Evolutionary conservation across 92 coral and sea anemone species (phyloP).

Genomic region (Diadumene lineata): DNA sequence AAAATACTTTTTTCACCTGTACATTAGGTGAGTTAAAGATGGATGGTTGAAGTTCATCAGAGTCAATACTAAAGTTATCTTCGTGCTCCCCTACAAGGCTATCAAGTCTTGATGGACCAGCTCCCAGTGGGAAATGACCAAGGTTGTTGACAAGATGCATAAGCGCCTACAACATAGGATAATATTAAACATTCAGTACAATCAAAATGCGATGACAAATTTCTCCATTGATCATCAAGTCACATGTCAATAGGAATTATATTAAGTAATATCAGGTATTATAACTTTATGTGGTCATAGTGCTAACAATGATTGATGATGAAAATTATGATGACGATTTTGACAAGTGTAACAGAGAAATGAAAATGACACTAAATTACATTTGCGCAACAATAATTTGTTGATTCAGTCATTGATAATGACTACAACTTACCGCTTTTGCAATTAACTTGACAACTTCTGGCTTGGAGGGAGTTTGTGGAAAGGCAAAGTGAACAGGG

Average conservation of each 20-base stretch:
- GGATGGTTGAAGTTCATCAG: conserved; percentile 74
- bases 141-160: conserved; percentile 85
- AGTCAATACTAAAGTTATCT: conserved; percentile 74
- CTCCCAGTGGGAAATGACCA: conserved; percentile 93
- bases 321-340: neutral
- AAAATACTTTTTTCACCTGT: conserved; percentile 51
- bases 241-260: no score
- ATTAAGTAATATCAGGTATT: no score
- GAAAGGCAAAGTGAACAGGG: conserved; percentile 56
- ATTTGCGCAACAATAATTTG: no score
- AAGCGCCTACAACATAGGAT: conserved; percentile 50
- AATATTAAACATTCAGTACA: neutral
- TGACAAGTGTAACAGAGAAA: no score
- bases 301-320: neutral
- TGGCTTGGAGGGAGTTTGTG: conserved; percentile 50
- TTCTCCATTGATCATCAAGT: no score
- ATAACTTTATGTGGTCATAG: neutral
- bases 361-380: no score
- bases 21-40: conserved; percentile 86
- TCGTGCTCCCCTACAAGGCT: conserved; percentile 86
- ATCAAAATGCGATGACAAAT: neutral
- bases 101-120: conserved; percentile 93
- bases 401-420: neutral
- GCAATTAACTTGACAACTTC: conserved; percentile 82
- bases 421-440: conserved; percentile 63